Evolutionary conservation across 2,113 vertebrate species (phyloP).

Genomic region (Cercopithecus mona): DNA sequence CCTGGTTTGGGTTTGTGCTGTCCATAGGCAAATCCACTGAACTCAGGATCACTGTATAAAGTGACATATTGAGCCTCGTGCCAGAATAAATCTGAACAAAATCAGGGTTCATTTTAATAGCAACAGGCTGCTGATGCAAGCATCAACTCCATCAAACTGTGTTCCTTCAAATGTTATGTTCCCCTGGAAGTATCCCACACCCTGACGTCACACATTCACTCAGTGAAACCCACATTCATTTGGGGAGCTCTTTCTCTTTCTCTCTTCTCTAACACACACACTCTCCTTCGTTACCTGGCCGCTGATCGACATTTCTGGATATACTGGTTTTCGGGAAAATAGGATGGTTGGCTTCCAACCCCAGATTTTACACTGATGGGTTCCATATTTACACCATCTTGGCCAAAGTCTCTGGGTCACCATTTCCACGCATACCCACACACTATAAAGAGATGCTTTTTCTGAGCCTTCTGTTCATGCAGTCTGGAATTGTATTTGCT

Average conservation of each 20-base stretch:
- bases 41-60: neutral
- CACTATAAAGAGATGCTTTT: neutral
- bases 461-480: neutral
- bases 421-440: neutral
- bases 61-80: neutral
- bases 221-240: neutral
- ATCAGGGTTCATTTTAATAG: neutral
- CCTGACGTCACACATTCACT: neutral
- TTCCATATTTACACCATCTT: neutral
- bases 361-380: neutral
- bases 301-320: accelerated
- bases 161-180: neutral
- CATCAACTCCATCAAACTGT: neutral
- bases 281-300: neutral
- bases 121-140: neutral
- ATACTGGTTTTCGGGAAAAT: neutral
- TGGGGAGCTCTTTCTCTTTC: neutral
- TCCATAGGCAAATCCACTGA: neutral
- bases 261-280: neutral
- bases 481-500: no score
- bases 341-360: neutral
- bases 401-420: neutral
- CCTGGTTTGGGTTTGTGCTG: neutral
- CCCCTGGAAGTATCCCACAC: neutral
- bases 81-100: neutral